Base-by-base conservation (phyloP, 2,797 vertebrate species). In the Paratrypauchen microcephalus region DNA sequence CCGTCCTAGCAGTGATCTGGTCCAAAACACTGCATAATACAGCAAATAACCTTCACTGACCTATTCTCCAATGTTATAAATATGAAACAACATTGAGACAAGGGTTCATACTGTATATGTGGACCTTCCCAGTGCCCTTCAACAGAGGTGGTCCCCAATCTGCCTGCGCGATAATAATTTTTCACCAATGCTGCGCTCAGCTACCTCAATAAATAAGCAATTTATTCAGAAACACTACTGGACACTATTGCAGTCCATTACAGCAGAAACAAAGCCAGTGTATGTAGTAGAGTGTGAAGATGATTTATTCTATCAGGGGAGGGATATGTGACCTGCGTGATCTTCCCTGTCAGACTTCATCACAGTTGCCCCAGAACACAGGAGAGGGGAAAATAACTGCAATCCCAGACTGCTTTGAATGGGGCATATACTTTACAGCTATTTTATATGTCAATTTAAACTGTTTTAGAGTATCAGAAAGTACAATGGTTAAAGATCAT, bases 171-270 rank as follows among this genome's bases (percentile, higher is more conserved):
- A 74, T 83, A 80, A 86, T 79, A 83, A 84, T 66, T 74, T 86
- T 81, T 75, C 77, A 66, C 76, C 75, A 72, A 78, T 45, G 73
- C 78, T 78, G 80, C 21, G 70, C 77, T 86, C 81, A 78, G 77
- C 71, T 78, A 85, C 83, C 80, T 83, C 87, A 78, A 86, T 79
- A 87, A 88, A 86, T 80, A 82, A 85, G 76, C 83, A 84, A 85
- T 89, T 84, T 87, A 82, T 79, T 74, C 78, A 68, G 73, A 48
- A 65, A 32, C 32, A 9, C 32, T 9, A 66, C 72, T 69, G 69
- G 24, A 79, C 80, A 72, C 71, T 50, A 75, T 70, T 70, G 71
- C 59, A 81, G 83, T 64, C 62, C 62, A 64, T 65, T 65, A 65
- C 26, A 18, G 63, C 76, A 41, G 75, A 77, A 75, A 78, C 71